These are phyloP conservation scores for Caenorhabditis wallacei DNA, from an alignment of 2,888 invertebrate species.

Conservation along the genomic window DNA sequence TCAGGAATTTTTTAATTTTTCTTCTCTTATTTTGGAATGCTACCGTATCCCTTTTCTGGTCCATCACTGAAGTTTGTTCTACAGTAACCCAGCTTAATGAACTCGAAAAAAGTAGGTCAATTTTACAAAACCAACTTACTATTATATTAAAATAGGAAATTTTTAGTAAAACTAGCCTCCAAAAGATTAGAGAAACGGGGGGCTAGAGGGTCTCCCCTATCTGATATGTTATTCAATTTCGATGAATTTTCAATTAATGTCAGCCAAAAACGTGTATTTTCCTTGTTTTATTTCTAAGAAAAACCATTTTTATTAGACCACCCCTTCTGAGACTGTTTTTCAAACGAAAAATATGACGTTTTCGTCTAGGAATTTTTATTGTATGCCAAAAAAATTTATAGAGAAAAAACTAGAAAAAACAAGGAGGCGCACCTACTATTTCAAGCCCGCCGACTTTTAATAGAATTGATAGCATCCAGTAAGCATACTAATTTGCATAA, in stretches of 20 bases:
- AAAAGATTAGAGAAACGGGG: background rate
- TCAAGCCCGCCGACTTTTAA: background rate
- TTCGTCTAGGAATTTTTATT: too few species aligned
- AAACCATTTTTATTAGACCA: conserved; percentile 7
- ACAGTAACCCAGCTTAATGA: background rate
- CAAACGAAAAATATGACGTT: too few species aligned
- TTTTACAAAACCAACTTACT: too few species aligned
- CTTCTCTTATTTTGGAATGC: background rate
- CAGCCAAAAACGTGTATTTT: background rate
- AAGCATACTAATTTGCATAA: conserved; percentile 28
- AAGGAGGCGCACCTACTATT: background rate
- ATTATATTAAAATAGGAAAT: too few species aligned
- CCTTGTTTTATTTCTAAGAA: conserved; percentile 11
- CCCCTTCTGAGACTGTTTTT: too few species aligned
- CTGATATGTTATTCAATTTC: conserved; percentile 68
- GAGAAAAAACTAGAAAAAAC: background rate
- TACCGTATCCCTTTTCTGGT: too few species aligned
- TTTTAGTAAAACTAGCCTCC: background rate
- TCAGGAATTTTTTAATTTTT: background rate
- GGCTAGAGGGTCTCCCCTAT: background rate
- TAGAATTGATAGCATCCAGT: background rate
- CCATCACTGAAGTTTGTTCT: background rate
- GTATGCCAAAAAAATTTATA: background rate
- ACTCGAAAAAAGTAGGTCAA: too few species aligned
- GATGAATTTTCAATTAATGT: conserved; percentile 62